Base-by-base conservation (phyloP, 2,888 invertebrate species). In the Eupithecia subfuscata region DNA sequence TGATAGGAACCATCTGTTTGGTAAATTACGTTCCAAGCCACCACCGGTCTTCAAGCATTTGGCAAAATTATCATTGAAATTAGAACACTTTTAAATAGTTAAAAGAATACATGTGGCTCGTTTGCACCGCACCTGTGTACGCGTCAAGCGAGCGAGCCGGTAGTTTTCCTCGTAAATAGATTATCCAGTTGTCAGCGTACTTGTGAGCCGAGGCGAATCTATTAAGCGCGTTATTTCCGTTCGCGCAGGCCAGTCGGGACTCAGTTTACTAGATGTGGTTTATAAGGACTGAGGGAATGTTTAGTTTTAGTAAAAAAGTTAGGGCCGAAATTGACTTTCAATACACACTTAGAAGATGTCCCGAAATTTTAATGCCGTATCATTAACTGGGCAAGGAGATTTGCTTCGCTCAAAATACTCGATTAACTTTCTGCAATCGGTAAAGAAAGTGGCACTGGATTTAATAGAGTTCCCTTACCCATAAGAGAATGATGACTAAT, bases 211-310 rank as follows among this genome's bases (percentile, higher is more conserved):
- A 87, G 86, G 92, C 93, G 93, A 94, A 94, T 94, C 94, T 94
- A 94, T 94, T 94, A 93, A 93, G 91, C 93, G 90, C 91, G 90
- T 93, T 94, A 95, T 92, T 91, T 92, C 92, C 92, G 92, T 87
- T 87, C 84, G 86, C 85, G 81, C 86, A 84, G 84, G 79, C 80
- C 86, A 77, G 69, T 80, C 65, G 25, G 68, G 81, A 79, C 76
- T 63, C 25, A 70, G 45, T 69, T 52, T 22, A 14, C 80, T 81
- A 72, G 82, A 82, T 77, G 75, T 73, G 80, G 34, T 70, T 18
- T 22, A 40, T 45, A 68, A 25, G 25, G 18, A 34, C 30, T 64
- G 34, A 64, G 3, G 64, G 9, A 60, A 60, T 56, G 22, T 56
- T 56, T 8, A 22, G 56, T 22, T 56, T 22, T 3, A 12, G 8